Evolutionary conservation across 1,140 invertebrate genomes (phyloP), one percentile per base, ranked within the genome.

Genomic region (Eupeodes corollae): DNA sequence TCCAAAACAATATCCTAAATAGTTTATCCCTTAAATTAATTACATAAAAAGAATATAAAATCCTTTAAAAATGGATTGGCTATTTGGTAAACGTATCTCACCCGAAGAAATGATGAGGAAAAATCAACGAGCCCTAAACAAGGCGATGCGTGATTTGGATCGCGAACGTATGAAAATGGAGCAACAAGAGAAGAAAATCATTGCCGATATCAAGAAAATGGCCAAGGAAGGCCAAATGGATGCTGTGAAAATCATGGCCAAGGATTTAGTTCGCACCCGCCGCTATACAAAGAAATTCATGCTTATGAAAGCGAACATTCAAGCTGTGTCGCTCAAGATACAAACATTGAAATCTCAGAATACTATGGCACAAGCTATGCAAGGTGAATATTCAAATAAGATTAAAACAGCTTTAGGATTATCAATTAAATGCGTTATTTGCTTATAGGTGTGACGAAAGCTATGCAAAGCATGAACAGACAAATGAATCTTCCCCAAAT

Each of bases 211-310:
- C 49, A 99, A 99, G 70, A 98, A 98, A 75, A 84, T 98, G 74
- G 96, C 96, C 3, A 99, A 99, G 70, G 88, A 96, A 67, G 92
- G 92, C 35, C 96, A 99, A 78, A 99, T 99, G 95, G 96, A 99
- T 77, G 91, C 96, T 46, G 97, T 99, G 0, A 98, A 98, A 79
- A 96, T 99, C 54, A 98, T 99, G 95, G 97, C 97, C 1, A 97
- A 95, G 74, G 97, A 99, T 75, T 73, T 99, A 49, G 97, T 99
- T 1, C 77, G 97, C 56, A 99, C 96, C 11, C 76, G 96, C 50
- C 76, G 86, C 53, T 98, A 98, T 62, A 83, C 91, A 18, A 97
- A 98, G 67, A 99, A 99, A 70, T 99, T 99, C 65, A 98, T 99
- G 80, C 67, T 99, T 44, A 99, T 99, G 95, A 92, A 91, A 68